Evolutionary conservation across 2,888 invertebrate species (phyloP).

Genomic region (Watsonalla binaria): DNA sequence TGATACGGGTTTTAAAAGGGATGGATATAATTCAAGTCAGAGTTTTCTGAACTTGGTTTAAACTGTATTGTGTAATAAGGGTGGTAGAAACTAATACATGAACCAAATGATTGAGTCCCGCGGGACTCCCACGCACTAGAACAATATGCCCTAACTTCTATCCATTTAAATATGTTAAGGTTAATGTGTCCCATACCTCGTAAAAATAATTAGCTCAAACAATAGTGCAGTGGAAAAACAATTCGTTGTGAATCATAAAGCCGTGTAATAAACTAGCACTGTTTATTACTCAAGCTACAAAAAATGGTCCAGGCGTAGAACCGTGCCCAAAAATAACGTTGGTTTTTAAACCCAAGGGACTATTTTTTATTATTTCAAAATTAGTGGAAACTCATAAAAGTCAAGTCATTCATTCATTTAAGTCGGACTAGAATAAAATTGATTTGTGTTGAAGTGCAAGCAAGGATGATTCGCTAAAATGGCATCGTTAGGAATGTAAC

Average conservation of each 20-base stretch:
- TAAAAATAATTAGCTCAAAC: conserved; percentile 33
- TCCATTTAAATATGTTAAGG: conserved; percentile 18
- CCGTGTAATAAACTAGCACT: conserved; percentile 20
- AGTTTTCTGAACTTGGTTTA: no score
- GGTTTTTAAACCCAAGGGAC: background rate
- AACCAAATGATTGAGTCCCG: conserved; percentile 14
- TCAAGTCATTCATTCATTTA: no score
- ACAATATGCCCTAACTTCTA: conserved; percentile 16
- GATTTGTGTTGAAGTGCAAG: no score
- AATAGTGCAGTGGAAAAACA: conserved; percentile 20
- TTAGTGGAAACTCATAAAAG: no score
- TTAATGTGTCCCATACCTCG: conserved; percentile 30
- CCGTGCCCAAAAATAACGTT: background rate
- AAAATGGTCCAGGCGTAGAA: background rate
- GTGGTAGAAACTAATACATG: conserved; percentile 15
- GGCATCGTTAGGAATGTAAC: no score
- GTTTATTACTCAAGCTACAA: conserved; percentile 8
- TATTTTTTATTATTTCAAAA: no score
- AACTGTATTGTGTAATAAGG: background rate
- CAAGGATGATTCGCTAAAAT: no score
- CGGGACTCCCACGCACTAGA: conserved; percentile 12
- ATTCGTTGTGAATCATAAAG: conserved; percentile 39
- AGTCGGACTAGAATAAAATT: no score
- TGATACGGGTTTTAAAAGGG: no score
- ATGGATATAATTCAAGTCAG: background rate